phyloP scores from a whole-genome alignment of 2,797 vertebrate species.

The Luscinia luscinia region DNA sequence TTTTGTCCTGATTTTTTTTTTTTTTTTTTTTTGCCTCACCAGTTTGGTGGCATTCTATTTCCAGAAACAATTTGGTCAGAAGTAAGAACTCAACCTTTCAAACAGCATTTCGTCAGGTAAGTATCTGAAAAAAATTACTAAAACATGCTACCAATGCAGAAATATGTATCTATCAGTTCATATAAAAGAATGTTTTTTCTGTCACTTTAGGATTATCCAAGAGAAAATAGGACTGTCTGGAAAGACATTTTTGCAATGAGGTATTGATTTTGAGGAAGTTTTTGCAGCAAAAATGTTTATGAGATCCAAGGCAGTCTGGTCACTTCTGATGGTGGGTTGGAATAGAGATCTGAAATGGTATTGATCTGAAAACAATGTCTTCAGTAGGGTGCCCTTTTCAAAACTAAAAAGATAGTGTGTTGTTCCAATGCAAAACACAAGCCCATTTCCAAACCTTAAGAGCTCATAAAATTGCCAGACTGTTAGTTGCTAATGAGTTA shows the following conservation, averaged over 20 bases:
- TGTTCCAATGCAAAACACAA: neutral
- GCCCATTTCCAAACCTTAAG: neutral
- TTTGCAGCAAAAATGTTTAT: conserved; percentile 9
- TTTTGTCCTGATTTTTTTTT: neutral
- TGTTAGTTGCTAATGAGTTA: neutral
- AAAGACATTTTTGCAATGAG: conserved; percentile 3
- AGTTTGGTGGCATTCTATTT: neutral
- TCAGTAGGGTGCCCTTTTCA: neutral
- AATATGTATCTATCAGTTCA: neutral
- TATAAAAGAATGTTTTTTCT: neutral
- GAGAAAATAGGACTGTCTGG: neutral
- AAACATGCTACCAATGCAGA: neutral
- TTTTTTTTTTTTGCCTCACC: rapidly evolving
- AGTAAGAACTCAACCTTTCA: neutral
- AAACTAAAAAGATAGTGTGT: neutral
- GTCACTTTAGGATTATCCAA: neutral
- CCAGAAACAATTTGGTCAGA: neutral
- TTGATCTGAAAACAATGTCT: neutral
- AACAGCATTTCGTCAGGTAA: neutral
- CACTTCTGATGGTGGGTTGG: neutral
- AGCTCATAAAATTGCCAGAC: neutral
- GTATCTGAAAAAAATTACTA: neutral
- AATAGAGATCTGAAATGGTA: neutral
- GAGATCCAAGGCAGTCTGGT: neutral
- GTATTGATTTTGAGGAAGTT: conserved; percentile 54